phyloP scores from a whole-genome alignment of 1,140 invertebrate genomes.

The Drosophila lacertosa region DNA sequence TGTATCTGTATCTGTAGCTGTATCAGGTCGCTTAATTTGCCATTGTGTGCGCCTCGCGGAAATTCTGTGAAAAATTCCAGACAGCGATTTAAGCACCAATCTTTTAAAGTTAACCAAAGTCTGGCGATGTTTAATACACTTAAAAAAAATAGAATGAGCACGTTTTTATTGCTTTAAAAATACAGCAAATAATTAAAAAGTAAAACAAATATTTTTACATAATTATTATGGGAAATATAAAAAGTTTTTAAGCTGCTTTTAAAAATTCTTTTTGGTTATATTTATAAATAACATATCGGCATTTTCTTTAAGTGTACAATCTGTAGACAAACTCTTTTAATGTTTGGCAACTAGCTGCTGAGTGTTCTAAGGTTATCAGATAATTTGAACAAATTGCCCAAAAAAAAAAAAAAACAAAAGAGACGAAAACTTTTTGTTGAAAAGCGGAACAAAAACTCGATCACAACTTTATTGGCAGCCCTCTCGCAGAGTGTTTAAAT shows the following conservation, averaged over 20 bases:
- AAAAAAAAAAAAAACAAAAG: background rate
- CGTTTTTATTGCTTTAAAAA: background rate
- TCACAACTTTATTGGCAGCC: conserved; percentile 11
- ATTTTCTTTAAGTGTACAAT: background rate
- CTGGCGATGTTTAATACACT: conserved; percentile 49
- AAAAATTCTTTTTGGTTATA: background rate
- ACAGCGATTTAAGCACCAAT: conserved; percentile 22
- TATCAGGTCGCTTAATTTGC: conserved; percentile 47
- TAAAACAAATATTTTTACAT: too few species aligned
- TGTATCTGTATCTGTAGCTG: conserved; percentile 34
- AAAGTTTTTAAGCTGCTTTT: background rate
- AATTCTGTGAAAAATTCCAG: conserved; percentile 57
- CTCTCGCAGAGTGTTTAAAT: conserved; percentile 8
- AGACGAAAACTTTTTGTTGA: background rate
- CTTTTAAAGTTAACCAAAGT: conserved; percentile 25
- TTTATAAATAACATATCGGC: background rate
- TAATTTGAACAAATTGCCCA: conserved; percentile 25
- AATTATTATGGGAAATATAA: too few species aligned
- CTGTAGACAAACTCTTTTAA: background rate
- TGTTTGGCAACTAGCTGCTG: background rate
- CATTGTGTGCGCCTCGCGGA: conserved; percentile 38
- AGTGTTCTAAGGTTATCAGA: conserved; percentile 18
- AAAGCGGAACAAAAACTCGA: conserved; percentile 2
- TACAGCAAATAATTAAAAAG: background rate
- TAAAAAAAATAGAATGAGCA: background rate